Percentiles rank a stretch among this genome's conserved stretches.
These are phyloP conservation scores for Horisme vitalbata DNA, from an alignment of 2,888 invertebrate species.

Conservation along the genomic window DNA sequence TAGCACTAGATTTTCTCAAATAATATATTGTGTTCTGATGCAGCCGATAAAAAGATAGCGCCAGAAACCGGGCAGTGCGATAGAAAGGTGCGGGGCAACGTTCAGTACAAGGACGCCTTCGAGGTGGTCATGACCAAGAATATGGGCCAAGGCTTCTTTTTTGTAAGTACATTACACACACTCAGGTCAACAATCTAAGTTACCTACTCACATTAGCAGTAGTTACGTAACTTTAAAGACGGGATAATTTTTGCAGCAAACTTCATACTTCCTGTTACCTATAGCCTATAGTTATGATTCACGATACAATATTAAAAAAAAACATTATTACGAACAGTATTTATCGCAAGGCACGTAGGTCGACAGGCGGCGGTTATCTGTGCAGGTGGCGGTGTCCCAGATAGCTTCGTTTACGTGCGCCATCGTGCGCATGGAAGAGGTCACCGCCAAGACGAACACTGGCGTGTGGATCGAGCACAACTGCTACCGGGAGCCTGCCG, in stretches of 20 bases:
- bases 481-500: conserved; percentile 45
- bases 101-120: conserved; percentile 54
- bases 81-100: conserved; percentile 35
- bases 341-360: too few species aligned
- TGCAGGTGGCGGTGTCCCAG: conserved; percentile 46
- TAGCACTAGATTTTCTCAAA: too few species aligned
- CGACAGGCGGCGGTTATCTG: too few species aligned
- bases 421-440: conserved; percentile 40
- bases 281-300: too few species aligned
- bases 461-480: conserved; percentile 62
- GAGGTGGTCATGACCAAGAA: conserved; percentile 52
- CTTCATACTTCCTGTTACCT: too few species aligned
- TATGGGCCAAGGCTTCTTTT: conserved; percentile 58
- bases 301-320: too few species aligned
- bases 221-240: too few species aligned
- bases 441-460: conserved; percentile 44
- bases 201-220: neutral
- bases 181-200: too few species aligned
- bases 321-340: too few species aligned
- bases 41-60: conserved; percentile 23
- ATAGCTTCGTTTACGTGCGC: conserved; percentile 50
- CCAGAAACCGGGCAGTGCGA: conserved; percentile 45
- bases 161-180: conserved; percentile 41
- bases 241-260: too few species aligned
- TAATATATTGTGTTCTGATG: conserved; percentile 9